phyloP scores from a whole-genome alignment of 2,797 vertebrate genomes.

The Pelobates cultripes region DNA sequence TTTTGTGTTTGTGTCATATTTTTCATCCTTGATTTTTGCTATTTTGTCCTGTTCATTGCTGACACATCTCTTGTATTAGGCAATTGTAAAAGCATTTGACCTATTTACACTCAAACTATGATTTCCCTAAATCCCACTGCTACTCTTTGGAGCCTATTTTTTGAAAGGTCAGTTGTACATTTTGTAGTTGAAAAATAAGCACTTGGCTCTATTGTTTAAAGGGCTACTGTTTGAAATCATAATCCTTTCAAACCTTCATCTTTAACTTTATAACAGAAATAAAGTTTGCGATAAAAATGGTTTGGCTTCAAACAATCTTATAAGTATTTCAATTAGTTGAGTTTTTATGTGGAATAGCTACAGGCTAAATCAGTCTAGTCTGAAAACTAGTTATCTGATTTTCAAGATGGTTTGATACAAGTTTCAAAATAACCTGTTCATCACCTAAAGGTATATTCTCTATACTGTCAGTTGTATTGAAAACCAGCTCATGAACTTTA shows the following conservation, averaged over 20 bases:
- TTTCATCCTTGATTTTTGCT: constrained; percentile 8
- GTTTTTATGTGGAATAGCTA: no score
- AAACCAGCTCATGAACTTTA: no score
- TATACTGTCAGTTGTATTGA: no score
- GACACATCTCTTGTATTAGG: constrained; percentile 23
- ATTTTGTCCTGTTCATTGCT: constrained; percentile 4
- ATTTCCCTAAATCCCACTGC: constrained; percentile 41
- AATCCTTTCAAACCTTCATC: not conserved
- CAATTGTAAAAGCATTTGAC: constrained; percentile 30
- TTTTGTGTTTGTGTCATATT: not conserved
- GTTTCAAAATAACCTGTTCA: no score
- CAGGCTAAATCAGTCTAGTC: no score
- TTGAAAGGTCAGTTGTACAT: constrained; percentile 41
- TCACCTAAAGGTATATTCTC: no score
- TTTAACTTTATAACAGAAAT: not conserved
- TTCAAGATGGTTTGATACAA: no score
- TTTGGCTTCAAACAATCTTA: not conserved
- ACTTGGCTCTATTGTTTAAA: constrained; percentile 13
- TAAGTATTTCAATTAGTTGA: not conserved
- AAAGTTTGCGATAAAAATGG: not conserved
- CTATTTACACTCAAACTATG: constrained; percentile 39
- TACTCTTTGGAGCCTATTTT: constrained; percentile 36
- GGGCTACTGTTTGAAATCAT: constrained; percentile 13
- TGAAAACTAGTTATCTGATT: no score
- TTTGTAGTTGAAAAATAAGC: constrained; percentile 31